Evolutionary conservation across 1,140 invertebrate genomes (phyloP).

Genomic region (Ostrea denselamellosa): DNA sequence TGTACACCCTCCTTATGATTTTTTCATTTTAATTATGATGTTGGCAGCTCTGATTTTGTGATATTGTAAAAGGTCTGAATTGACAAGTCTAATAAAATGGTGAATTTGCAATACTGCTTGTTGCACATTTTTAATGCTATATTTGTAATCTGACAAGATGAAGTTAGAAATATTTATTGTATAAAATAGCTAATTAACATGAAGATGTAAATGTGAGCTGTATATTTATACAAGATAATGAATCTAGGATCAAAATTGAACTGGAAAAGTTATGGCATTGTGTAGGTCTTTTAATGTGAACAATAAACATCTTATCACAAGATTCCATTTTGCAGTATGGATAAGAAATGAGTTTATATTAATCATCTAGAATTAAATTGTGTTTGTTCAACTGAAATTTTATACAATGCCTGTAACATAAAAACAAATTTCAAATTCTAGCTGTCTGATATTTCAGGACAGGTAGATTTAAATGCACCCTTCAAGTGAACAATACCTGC

Average conservation of each 20-base stretch:
- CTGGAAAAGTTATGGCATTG: neutral
- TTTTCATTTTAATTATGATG: too few species aligned
- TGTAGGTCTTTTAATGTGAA: neutral
- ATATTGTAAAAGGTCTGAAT: too few species aligned
- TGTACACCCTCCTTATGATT: too few species aligned
- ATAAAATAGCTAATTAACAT: too few species aligned
- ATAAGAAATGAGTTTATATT: neutral
- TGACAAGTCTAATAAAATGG: too few species aligned
- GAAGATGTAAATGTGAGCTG: too few species aligned
- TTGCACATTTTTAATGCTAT: too few species aligned
- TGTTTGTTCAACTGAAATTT: neutral
- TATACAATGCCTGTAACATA: neutral
- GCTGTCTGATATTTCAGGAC: neutral
- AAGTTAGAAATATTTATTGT: too few species aligned
- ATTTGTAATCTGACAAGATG: too few species aligned
- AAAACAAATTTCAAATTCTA: neutral
- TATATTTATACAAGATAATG: neutral
- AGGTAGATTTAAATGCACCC: slow-evolving; percentile 13
- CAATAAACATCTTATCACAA: neutral
- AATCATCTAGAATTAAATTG: neutral
- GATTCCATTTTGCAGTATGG: neutral
- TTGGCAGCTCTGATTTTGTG: too few species aligned
- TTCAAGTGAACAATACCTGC: neutral
- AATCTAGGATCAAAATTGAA: neutral
- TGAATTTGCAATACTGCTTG: too few species aligned